Conservation (phyloP, 1,140 invertebrate species). For the Drosophila miranda region DNA sequence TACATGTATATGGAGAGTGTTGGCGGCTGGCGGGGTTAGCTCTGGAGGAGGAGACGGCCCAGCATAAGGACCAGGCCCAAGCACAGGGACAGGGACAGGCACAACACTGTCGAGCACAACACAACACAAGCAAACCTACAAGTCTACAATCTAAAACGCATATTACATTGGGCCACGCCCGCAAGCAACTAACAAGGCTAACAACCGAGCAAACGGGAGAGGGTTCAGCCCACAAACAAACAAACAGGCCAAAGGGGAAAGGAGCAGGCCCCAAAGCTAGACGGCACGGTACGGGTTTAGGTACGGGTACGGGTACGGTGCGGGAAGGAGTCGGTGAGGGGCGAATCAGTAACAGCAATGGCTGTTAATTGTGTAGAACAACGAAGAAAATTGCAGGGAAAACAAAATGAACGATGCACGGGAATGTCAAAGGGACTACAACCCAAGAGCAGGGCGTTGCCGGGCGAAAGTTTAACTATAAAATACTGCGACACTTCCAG, state of each 20-base stretch:
- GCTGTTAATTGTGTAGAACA: constrained; percentile 79
- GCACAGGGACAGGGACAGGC: constrained; percentile 19
- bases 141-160: constrained; percentile 53
- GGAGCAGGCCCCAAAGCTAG: constrained; percentile 2
- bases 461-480: constrained; percentile 57
- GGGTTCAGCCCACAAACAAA: constrained; percentile 40
- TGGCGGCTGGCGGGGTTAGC: too few species aligned
- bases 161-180: constrained; percentile 70
- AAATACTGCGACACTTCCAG: constrained; percentile 63
- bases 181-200: constrained; percentile 45
- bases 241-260: constrained; percentile 34
- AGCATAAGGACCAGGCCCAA: background rate
- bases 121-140: constrained; percentile 1
- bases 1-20: background rate
- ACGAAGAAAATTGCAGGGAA: constrained; percentile 77
- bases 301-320: too few species aligned
- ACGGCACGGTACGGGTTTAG: too few species aligned
- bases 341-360: constrained; percentile 39
- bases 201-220: constrained; percentile 25
- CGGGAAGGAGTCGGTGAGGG: background rate
- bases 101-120: background rate
- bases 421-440: constrained; percentile 50
- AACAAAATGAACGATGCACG: constrained; percentile 72
- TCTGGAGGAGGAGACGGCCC: background rate
- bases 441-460: constrained; percentile 26